phyloP scores from a whole-genome alignment of 2,113 vertebrate genomes.

The Grantiella picta region DNA sequence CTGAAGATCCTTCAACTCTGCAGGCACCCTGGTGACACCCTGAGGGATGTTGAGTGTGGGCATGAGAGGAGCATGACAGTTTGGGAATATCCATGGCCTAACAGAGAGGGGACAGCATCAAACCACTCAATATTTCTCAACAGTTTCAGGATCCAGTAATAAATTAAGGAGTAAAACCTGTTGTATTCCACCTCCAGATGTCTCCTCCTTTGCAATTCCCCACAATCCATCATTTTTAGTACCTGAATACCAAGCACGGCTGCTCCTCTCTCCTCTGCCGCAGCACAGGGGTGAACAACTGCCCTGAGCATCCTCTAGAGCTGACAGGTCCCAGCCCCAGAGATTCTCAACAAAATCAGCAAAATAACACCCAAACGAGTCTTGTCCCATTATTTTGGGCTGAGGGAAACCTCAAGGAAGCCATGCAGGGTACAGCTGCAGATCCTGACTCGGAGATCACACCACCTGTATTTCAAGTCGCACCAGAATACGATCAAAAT shows the following conservation, averaged over 20 bases:
- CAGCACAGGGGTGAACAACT: neutral
- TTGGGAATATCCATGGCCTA: neutral
- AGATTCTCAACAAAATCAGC: neutral
- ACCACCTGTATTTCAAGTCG: neutral
- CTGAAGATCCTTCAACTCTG: neutral
- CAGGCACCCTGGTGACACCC: neutral
- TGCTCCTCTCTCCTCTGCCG: neutral
- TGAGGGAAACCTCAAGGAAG: neutral
- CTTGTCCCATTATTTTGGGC: neutral
- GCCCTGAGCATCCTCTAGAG: neutral
- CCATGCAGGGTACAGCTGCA: neutral
- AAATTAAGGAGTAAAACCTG: neutral
- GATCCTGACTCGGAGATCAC: fast-evolving
- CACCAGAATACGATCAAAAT: neutral
- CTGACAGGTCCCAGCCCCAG: neutral
- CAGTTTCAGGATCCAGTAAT: neutral
- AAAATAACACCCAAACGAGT: neutral
- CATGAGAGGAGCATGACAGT: fast-evolving
- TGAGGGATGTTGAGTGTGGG: fast-evolving
- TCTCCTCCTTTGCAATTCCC: neutral
- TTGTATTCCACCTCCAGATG: neutral
- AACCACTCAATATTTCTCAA: neutral
- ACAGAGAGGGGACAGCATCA: neutral
- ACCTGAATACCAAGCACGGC: too few species aligned
- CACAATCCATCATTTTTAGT: neutral